Evolutionary conservation across 2,888 invertebrate genomes (phyloP), one percentile per base, ranked within the genome.

Genomic region (Bibio marci): DNA sequence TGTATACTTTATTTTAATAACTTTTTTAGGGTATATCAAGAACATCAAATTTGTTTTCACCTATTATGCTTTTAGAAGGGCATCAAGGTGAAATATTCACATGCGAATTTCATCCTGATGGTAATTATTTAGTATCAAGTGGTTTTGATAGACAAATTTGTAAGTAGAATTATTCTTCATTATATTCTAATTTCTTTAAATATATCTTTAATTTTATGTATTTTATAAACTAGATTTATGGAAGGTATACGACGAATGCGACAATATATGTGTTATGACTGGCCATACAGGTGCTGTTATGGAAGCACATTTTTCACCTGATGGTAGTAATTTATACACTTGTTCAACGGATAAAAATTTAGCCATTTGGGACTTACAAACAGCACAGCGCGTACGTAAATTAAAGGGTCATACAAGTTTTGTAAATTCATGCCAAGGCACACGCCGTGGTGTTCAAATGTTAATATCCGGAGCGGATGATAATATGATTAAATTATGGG

Each of bases 231-330:
- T 56, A 85, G 85, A 76, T 59, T 64, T 98, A 46, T 98, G 98
- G 98, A 87, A 82, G 57, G 91, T 94, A 1, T 94, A 91, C 54
- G 97, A 91, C 1, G 94, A 98, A 56, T 98, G 98, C 62, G 94
- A 97, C 53, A 99, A 98, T 58, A 77, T 94, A 46, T 83, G 88
- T 51, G 78, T 83, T 15, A 75, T 99, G 74, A 74, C 76, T 14
- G 95, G 95, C 0, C 98, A 99, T 62, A 85, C 83, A 0, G 98
- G 97, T 2, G 91, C 95, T 2, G 69, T 98, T 2, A 80, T 92
- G 77, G 94, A 99, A 58, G 64, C 97, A 10, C 81, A 85, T 55
- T 88, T 87, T 54, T 81, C 80, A 2, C 75, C 85, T 0, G 87
- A 85, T 44, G 90, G 88, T 1, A 65, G 73, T n/a, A 74, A 80